Conservation (phyloP, 2,113 vertebrate species). For the Ictalurus punctatus region DNA sequence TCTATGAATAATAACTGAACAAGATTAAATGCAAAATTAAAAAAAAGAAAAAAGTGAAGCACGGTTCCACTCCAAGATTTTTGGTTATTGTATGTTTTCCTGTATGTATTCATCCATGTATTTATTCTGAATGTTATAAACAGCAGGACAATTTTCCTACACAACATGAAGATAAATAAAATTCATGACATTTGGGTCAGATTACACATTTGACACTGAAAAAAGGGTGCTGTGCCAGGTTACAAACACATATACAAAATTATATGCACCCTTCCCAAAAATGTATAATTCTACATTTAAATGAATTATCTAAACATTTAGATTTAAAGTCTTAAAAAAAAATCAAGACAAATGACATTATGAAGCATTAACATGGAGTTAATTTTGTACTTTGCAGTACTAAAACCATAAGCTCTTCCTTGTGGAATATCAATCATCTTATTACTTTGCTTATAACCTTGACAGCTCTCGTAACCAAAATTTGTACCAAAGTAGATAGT, state of each 20-base stretch:
- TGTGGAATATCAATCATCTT: not conserved
- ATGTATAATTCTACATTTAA: not conserved
- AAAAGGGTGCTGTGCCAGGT: not conserved
- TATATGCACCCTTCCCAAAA: not conserved
- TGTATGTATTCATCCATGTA: not conserved
- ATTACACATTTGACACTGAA: not conserved
- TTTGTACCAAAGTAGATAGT: too few species aligned
- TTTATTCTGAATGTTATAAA: not conserved
- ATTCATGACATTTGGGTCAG: not conserved
- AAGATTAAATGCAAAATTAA: not conserved
- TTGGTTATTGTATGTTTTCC: not conserved
- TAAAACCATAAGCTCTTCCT: not conserved
- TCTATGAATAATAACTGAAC: not conserved
- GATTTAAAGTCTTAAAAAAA: not conserved
- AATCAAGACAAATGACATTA: not conserved
- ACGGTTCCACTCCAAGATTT: not conserved
- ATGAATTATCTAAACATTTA: not conserved
- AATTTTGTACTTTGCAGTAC: not conserved
- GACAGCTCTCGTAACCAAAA: not conserved
- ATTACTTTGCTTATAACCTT: not conserved
- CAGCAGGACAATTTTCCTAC: not conserved
- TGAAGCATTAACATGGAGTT: too few species aligned
- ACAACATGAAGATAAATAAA: not conserved
- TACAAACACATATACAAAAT: not conserved
- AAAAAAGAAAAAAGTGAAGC: not conserved